A percentile compares a stretch with the other conserved stretches of the same genome.
phyloP scores from a whole-genome alignment of 2,888 invertebrate genomes.

The Ornithoptera alexandrae region DNA sequence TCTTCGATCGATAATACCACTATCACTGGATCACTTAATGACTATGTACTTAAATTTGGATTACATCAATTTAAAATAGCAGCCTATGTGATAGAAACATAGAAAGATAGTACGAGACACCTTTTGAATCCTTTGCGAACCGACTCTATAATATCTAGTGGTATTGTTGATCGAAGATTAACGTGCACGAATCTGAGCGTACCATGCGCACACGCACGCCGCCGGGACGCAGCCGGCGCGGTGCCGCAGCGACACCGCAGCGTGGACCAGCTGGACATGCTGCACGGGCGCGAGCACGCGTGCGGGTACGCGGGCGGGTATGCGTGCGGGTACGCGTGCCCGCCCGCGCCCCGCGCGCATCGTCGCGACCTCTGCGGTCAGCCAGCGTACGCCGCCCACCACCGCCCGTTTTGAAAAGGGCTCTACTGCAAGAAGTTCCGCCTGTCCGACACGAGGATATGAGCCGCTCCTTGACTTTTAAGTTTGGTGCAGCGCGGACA shows the following conservation, averaged over 20 bases:
- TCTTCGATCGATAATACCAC: too few species aligned
- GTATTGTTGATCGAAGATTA: too few species aligned
- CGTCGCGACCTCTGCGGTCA: slow-evolving; percentile 67
- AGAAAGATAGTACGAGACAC: too few species aligned
- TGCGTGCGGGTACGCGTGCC: slow-evolving; percentile 37
- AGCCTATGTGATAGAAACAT: too few species aligned
- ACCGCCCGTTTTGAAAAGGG: slow-evolving; percentile 78
- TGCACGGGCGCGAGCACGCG: slow-evolving; percentile 54
- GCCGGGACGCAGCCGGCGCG: slow-evolving; percentile 53
- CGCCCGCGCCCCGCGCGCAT: slow-evolving; percentile 49
- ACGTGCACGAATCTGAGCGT: too few species aligned
- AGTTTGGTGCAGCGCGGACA: slow-evolving; percentile 48
- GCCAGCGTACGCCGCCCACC: slow-evolving; percentile 64
- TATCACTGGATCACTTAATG: too few species aligned
- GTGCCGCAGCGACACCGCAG: slow-evolving; percentile 71
- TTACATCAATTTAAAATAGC: too few species aligned
- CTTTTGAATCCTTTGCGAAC: too few species aligned
- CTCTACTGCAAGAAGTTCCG: slow-evolving; percentile 75
- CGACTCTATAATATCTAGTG: too few species aligned
- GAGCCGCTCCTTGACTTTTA: slow-evolving; percentile 56
- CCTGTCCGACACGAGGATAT: slow-evolving; percentile 70
- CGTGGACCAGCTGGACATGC: slow-evolving; percentile 73
- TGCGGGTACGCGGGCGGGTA: slow-evolving; percentile 45
- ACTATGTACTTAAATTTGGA: too few species aligned
- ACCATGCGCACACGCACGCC: slow-evolving; percentile 52